Conservation (phyloP, 1,140 invertebrate species). For the Ladona fulva region DNA sequence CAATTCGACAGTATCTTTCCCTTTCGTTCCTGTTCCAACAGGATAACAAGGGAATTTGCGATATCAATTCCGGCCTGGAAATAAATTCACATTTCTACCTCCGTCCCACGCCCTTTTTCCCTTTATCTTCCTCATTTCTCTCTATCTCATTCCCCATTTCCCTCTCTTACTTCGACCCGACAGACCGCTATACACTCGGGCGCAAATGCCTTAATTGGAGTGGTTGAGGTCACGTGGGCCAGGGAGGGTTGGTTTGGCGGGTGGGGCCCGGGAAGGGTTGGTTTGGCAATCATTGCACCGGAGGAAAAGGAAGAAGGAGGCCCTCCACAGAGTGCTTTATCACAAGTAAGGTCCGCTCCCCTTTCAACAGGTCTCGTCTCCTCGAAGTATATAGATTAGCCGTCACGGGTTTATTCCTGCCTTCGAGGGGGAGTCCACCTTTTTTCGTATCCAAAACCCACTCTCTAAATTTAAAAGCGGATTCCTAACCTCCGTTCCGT, state of each 20-base stretch:
- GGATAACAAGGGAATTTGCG: too few relatives aligned
- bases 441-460: too few relatives aligned
- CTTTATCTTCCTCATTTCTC: not conserved
- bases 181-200: too few relatives aligned
- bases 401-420: not conserved
- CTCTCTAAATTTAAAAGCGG: too few relatives aligned
- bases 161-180: not conserved
- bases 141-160: not conserved
- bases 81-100: too few relatives aligned
- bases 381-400: not conserved
- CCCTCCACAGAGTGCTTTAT: not conserved
- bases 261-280: not conserved
- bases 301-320: not conserved
- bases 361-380: not conserved
- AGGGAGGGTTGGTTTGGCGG: too few relatives aligned
- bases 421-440: too few relatives aligned
- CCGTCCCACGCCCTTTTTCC: not conserved
- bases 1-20: too few relatives aligned
- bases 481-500: not conserved
- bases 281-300: not conserved
- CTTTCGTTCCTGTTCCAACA: too few relatives aligned
- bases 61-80: too few relatives aligned
- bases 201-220: constrained; percentile 3
- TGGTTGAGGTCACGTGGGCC: not conserved
- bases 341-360: not conserved